Percentiles rank a stretch among this genome's conserved stretches.
Evolutionary conservation across 2,888 invertebrate species (phyloP).

Genomic region (Tenodera sinensis): DNA sequence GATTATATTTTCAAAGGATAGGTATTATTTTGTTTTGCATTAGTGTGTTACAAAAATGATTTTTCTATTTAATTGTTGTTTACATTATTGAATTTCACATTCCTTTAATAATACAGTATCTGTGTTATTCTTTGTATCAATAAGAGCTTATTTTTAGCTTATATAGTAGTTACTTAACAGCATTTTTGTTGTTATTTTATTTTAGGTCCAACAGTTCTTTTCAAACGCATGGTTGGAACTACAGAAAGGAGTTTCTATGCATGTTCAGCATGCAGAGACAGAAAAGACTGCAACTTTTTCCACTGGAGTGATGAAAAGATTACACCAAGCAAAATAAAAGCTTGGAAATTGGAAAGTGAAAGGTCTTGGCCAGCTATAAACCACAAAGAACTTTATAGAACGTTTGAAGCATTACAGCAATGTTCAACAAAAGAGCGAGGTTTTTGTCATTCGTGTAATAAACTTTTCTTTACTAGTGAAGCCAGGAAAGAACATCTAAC

Average conservation of each 20-base stretch:
- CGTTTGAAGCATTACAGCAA: slow-evolving; percentile 50
- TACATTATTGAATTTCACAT: too few species aligned
- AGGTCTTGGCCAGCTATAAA: slow-evolving; percentile 50
- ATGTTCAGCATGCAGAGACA: slow-evolving; percentile 79
- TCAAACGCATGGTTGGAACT: slow-evolving; percentile 46
- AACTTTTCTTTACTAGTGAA: slow-evolving; percentile 47
- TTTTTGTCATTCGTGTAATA: slow-evolving; percentile 64
- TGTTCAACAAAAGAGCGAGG: slow-evolving; percentile 48
- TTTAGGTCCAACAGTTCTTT: slow-evolving; percentile 64
- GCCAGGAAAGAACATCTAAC: slow-evolving; percentile 48
- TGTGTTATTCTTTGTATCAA: neutral
- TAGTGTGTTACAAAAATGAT: neutral
- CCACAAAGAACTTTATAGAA: slow-evolving; percentile 52
- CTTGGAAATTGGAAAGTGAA: slow-evolving; percentile 50
- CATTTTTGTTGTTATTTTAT: slow-evolving; percentile 1
- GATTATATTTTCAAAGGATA: neutral
- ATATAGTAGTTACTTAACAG: neutral
- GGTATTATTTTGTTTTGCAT: neutral
- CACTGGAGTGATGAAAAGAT: slow-evolving; percentile 54
- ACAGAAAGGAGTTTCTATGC: slow-evolving; percentile 64
- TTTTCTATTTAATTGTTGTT: neutral
- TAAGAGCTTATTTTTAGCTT: neutral
- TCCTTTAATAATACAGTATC: neutral
- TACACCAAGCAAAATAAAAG: slow-evolving; percentile 41
- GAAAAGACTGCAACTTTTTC: slow-evolving; percentile 71